A percentile compares a stretch with the other conserved stretches of the same genome.
These are phyloP conservation scores for Camponotus vicinus DNA, from an alignment of 1,140 invertebrate genomes.

Conservation along the genomic window DNA sequence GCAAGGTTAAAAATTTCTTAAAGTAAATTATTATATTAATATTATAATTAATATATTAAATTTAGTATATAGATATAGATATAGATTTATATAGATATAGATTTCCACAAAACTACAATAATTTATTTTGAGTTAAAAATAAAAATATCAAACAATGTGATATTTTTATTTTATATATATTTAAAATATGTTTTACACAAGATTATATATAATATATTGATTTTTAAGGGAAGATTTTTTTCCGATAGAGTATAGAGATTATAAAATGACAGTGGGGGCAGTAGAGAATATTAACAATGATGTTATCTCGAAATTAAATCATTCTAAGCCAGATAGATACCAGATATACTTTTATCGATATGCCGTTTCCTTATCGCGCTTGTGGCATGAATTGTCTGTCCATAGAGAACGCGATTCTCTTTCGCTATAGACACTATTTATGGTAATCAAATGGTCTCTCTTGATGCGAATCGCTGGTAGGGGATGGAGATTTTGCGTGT, in stretches of 20 bases:
- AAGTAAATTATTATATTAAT: not conserved
- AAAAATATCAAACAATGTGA: not conserved
- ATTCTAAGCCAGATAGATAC: slow-evolving; percentile 33
- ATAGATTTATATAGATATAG: too few species aligned
- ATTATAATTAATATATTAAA: not conserved
- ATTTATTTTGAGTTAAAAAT: not conserved
- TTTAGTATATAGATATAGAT: too few species aligned
- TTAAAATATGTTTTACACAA: too few species aligned
- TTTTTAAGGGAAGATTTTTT: not conserved
- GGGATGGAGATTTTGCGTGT: not conserved
- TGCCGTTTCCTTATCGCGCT: slow-evolving; percentile 36
- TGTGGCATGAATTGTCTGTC: slow-evolving; percentile 35
- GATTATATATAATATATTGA: not conserved
- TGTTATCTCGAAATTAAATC: slow-evolving; percentile 61
- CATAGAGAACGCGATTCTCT: slow-evolving; percentile 39
- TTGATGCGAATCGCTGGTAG: slow-evolving; percentile 23
- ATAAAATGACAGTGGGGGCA: not conserved
- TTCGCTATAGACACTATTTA: slow-evolving; percentile 42
- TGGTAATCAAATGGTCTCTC: slow-evolving; percentile 43
- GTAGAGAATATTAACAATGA: slow-evolving; percentile 11
- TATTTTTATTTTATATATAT: not conserved
- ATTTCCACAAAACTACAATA: not conserved
- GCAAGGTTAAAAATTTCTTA: too few species aligned
- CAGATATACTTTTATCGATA: slow-evolving; percentile 53
- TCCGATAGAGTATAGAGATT: not conserved